These are phyloP conservation scores for Lottia gigantea DNA, from an alignment of 2,888 invertebrate genomes.

Conservation along the genomic window DNA sequence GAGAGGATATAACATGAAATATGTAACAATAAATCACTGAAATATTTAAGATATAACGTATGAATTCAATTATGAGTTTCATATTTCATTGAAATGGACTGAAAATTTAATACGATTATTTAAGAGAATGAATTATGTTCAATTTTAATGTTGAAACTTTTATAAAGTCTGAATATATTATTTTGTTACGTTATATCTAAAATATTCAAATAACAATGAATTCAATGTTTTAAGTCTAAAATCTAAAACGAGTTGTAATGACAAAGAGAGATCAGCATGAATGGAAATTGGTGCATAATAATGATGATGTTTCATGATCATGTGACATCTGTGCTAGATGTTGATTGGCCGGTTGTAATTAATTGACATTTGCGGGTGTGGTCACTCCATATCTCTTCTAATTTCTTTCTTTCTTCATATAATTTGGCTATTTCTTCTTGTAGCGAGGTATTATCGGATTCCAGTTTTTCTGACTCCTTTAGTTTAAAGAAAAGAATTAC, in stretches of 20 bases:
- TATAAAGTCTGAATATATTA: no score
- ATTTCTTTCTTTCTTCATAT: constrained; percentile 4
- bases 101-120: no score
- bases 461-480: constrained; percentile 3
- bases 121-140: no score
- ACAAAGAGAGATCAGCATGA: constrained; percentile 5
- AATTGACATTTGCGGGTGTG: constrained; percentile 11
- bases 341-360: constrained; percentile 10
- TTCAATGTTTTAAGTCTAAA: background rate
- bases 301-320: background rate
- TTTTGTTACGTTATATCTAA: no score
- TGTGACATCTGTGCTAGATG: constrained; percentile 1
- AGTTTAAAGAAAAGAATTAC: no score
- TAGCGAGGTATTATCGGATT: constrained; percentile 6
- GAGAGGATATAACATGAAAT: no score
- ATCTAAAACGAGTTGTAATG: constrained; percentile 3
- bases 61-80: no score
- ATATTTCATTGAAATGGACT: no score
- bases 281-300: background rate
- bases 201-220: no score
- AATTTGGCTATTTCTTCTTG: constrained; percentile 6
- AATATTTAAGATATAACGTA: no score
- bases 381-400: constrained; percentile 2
- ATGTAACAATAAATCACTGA: no score
- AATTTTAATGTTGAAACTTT: no score